Evolutionary conservation across 2,113 vertebrate species (phyloP).

Genomic region (Indicator indicator): DNA sequence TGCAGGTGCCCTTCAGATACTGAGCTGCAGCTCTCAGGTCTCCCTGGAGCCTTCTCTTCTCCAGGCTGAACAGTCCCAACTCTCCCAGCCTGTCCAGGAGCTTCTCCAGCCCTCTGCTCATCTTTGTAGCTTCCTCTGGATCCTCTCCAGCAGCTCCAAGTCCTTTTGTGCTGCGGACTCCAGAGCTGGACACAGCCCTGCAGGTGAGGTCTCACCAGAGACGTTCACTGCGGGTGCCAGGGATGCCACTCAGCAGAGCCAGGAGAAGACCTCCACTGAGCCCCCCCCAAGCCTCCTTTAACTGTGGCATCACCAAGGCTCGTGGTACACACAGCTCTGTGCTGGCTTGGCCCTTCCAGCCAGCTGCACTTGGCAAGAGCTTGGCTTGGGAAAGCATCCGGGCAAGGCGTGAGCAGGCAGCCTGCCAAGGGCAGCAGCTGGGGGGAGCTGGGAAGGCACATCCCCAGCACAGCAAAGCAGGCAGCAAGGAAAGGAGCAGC

Average conservation of each 20-base stretch:
- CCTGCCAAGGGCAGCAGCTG: background rate
- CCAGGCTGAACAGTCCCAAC: no score
- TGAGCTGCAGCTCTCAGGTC: no score
- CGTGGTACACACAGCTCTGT: fast-evolving
- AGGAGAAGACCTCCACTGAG: background rate
- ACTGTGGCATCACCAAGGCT: background rate
- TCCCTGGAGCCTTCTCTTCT: no score
- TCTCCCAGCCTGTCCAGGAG: no score
- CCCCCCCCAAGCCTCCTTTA: background rate
- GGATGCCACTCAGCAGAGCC: background rate
- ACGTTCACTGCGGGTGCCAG: background rate
- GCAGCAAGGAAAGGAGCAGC: background rate
- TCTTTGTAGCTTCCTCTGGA: no score
- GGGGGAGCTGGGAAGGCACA: background rate
- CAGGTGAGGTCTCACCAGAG: background rate
- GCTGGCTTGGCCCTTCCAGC: background rate
- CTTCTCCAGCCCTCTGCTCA: no score
- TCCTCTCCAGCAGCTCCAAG: no score
- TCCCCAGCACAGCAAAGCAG: background rate
- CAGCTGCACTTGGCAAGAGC: background rate
- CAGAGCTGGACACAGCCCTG: no score
- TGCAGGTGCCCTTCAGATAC: no score
- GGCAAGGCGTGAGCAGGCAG: background rate
- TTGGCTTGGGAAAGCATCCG: background rate
- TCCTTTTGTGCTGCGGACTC: no score